Conservation (phyloP, 2,113 vertebrate genomes). For the Brevimyrus niger region DNA sequence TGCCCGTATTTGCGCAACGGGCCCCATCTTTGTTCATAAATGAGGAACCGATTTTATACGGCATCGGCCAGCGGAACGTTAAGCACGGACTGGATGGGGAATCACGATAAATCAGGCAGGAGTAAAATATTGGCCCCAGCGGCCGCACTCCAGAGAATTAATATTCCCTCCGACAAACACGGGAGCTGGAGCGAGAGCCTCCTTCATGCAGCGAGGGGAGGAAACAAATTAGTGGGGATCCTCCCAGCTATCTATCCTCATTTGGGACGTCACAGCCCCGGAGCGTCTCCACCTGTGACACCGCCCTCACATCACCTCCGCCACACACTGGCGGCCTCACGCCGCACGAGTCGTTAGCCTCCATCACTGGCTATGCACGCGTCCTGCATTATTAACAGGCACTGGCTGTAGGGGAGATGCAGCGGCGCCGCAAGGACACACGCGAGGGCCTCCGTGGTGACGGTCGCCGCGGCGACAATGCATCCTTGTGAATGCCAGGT, state of each 20-base stretch:
- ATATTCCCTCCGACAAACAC: no score
- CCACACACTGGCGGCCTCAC: not conserved
- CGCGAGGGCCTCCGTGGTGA: not conserved
- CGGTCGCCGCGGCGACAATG: not conserved
- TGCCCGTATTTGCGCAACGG: not conserved
- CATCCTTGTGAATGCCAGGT: not conserved
- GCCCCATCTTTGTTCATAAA: not conserved
- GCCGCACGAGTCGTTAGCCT: not conserved
- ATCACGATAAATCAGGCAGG: not conserved
- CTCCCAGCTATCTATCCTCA: constrained; percentile 6
- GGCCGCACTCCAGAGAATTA: not conserved
- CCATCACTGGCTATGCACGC: not conserved
- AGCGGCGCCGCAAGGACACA: not conserved
- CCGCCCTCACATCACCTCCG: not conserved
- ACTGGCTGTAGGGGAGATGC: not conserved
- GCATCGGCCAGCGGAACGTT: not conserved
- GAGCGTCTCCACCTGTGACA: constrained; percentile 3
- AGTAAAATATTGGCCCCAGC: not conserved
- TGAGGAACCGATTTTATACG: not conserved
- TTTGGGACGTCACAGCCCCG: not conserved
- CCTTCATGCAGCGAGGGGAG: not conserved
- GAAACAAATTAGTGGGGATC: not conserved
- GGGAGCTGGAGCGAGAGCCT: not conserved
- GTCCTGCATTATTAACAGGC: not conserved
- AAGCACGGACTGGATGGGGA: not conserved